Conservation (phyloP, 2,797 vertebrate genomes). For the Enteromius afrohamiltoni region DNA sequence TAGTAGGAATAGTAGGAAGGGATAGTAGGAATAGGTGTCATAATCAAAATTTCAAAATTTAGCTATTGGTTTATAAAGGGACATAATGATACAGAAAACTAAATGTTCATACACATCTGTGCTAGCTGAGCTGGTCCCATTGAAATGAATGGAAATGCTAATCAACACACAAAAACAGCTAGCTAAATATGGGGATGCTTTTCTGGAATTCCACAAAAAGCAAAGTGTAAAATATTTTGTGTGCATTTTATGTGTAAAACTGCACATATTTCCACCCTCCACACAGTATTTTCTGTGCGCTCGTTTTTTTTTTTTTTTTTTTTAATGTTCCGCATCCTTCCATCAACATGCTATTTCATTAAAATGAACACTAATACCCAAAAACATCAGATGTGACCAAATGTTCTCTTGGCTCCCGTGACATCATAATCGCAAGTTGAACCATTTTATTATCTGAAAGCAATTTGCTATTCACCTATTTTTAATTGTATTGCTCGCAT, state of each 20-base stretch:
- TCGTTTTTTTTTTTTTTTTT: background rate
- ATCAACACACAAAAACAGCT: background rate
- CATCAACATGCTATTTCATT: constrained; percentile 20
- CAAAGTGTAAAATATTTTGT: background rate
- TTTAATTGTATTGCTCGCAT: constrained; percentile 35
- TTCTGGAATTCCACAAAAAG: background rate
- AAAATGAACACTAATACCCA: constrained; percentile 33
- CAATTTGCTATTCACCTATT: constrained; percentile 49
- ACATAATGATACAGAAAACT: background rate
- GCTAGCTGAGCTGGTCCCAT: background rate
- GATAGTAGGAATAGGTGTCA: background rate
- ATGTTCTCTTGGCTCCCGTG: constrained; percentile 44
- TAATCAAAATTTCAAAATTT: background rate
- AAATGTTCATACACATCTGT: background rate
- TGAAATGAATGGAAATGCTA: background rate
- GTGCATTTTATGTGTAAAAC: background rate
- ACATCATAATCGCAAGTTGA: constrained; percentile 46
- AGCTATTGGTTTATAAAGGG: background rate
- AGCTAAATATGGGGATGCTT: background rate
- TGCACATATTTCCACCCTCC: background rate
- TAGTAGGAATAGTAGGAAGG: background rate
- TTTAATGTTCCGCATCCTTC: background rate
- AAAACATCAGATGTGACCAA: constrained; percentile 36
- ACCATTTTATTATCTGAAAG: constrained; percentile 53
- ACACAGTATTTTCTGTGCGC: background rate